Evolutionary conservation across 1,140 invertebrate genomes (phyloP), one percentile per base, ranked within the genome.

Genomic region (Mercenaria mercenaria): DNA sequence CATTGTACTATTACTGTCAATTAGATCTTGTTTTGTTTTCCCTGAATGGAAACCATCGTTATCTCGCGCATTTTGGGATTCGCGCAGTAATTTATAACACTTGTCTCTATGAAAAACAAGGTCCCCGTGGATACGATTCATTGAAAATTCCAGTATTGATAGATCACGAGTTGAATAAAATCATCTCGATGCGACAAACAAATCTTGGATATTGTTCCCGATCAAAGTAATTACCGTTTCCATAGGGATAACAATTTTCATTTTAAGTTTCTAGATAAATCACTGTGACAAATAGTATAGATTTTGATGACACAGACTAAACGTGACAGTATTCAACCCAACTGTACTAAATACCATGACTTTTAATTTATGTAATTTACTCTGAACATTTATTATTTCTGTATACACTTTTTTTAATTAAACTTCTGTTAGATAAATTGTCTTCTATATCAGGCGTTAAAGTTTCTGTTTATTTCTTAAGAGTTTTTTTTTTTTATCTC

Each of bases 121-220:
- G 18, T 41, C 34, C 29, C 67, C 67, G 15, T 39, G 67, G 67
- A 72, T 10, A 72, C 29, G 34, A 72, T 72, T 39, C 23, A 39
- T 39, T 72, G 67, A 72, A 72, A 72, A 23, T 39, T 18, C 67
- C 18, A 72, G 32, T 64, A 64, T 29, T 64, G 59, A 64, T 64
- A 64, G 59, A 64, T 64, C 26, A 64, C 59, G 26, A 64, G 26
- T 64, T 64, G 59, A 29, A 64, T 29, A 15, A 39, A 39, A 72
- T 72, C 37, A 72, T 23, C 67, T 39, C 34, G 0, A 34, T 41
- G 67, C 37, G 29, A n/a, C 67, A 72, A 20, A 37, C 67, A 39
- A 72, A 37, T 72, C 67, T 29, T 72, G 67, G 18, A 39, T 72
- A 72, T 72, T 39, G 67, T 39, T 37, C 67, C 26, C 34, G 67